Conservation (phyloP, 2,797 vertebrate species). For the Thamnophis elegans region DNA sequence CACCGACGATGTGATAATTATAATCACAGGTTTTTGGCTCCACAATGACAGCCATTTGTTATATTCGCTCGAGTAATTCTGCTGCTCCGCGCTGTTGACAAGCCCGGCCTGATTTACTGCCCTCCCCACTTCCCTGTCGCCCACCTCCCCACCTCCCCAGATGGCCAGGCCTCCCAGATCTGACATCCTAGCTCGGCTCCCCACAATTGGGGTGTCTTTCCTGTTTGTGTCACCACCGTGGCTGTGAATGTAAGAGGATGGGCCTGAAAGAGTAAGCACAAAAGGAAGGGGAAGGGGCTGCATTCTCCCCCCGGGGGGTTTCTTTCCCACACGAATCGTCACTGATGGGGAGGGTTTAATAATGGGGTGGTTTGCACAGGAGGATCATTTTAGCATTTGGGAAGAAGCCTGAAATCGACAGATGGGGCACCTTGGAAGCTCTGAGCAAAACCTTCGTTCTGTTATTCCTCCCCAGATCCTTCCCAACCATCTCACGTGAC, state of each 20-base stretch:
- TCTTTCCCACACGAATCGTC: conserved; percentile 15
- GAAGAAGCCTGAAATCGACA: conserved; percentile 31
- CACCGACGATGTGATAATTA: conserved; percentile 99
- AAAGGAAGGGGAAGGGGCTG: conserved; percentile 21
- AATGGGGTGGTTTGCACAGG: conserved; percentile 44
- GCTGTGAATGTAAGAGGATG: conserved; percentile 67
- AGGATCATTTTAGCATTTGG: conserved; percentile 38
- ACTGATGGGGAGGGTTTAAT: conserved; percentile 43
- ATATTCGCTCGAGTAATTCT: conserved; percentile 98
- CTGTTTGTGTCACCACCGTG: conserved; percentile 60
- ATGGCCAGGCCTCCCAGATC: conserved; percentile 67
- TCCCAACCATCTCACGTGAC: conserved; percentile 56
- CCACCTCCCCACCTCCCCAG: conserved; percentile 61
- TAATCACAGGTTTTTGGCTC: conserved; percentile 99
- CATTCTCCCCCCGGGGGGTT: neutral
- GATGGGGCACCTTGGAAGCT: conserved; percentile 12
- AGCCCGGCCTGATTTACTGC: conserved; percentile 98
- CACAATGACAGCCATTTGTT: conserved; percentile 99
- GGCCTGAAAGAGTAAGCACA: conserved; percentile 38
- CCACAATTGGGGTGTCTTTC: conserved; percentile 70
- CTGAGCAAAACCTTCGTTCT: conserved; percentile 9
- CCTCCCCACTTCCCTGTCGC: conserved; percentile 46
- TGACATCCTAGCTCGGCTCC: conserved; percentile 67
- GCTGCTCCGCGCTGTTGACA: conserved; percentile 94
- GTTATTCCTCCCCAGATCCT: conserved; percentile 38